Conservation (phyloP, 2,888 invertebrate genomes). For the Drosophila barbarae region DNA sequence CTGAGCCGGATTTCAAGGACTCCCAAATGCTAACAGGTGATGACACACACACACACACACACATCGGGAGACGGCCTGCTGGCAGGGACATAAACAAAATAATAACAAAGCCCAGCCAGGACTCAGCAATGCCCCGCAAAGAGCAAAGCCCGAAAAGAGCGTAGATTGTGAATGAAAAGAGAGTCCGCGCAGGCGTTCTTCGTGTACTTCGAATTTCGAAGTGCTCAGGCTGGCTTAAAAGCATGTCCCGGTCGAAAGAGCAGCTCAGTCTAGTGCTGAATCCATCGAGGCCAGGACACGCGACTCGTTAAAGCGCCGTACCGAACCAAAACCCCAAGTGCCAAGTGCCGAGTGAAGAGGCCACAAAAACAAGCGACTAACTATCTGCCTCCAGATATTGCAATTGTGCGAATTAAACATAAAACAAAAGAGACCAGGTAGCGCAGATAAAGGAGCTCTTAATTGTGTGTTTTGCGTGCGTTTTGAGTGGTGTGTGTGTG, state of each 20-base stretch:
- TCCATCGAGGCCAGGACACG: constrained; percentile 65
- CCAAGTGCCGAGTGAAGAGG: constrained; percentile 38
- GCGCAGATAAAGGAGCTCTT: constrained; percentile 10
- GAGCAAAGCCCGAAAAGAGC: constrained; percentile 29
- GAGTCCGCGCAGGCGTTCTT: constrained; percentile 52
- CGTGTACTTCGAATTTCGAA: constrained; percentile 60
- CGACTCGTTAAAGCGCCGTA: constrained; percentile 40
- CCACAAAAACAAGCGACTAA: constrained; percentile 30
- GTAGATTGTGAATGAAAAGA: neutral
- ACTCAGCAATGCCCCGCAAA: constrained; percentile 35
- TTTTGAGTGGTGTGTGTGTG: constrained; percentile 17
- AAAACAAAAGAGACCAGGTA: constrained; percentile 20
- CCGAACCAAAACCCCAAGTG: constrained; percentile 38
- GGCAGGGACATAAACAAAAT: constrained; percentile 66
- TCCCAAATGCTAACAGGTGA: constrained; percentile 76
- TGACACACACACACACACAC: constrained; percentile 62
- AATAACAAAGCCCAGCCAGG: constrained; percentile 62
- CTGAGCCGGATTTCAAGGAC: constrained; percentile 70
- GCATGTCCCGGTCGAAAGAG: constrained; percentile 62
- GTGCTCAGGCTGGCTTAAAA: constrained; percentile 49
- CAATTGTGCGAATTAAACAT: constrained; percentile 26
- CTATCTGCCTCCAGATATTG: constrained; percentile 19
- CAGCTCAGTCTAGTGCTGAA: constrained; percentile 74
- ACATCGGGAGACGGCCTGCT: constrained; percentile 28
- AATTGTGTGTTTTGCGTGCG: constrained; percentile 19